Evolutionary conservation across 2,113 vertebrate species (phyloP).

Genomic region (Prinia subflava): DNA sequence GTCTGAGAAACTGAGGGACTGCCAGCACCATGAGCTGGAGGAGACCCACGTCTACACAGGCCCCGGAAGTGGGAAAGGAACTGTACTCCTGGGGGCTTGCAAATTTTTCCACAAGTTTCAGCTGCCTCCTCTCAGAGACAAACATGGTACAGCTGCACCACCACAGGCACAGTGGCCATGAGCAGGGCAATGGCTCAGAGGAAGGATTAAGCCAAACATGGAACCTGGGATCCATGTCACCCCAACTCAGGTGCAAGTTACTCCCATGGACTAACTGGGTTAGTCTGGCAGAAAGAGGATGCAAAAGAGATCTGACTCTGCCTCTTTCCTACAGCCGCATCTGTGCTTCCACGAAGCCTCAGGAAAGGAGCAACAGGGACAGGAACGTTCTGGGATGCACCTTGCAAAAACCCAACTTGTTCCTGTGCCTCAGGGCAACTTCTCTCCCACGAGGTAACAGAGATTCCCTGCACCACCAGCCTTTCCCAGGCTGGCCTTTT

Average conservation of each 20-base stretch:
- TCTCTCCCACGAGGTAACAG: fast-evolving
- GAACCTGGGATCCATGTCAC: background rate
- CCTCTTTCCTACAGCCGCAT: fast-evolving
- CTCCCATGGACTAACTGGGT: fast-evolving
- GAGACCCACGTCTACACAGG: fast-evolving
- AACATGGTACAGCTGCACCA: background rate
- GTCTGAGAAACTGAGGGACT: background rate
- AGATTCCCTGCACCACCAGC: background rate
- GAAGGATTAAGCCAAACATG: background rate
- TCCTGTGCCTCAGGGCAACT: fast-evolving
- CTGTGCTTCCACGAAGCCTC: background rate
- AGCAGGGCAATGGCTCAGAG: background rate
- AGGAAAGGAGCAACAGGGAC: background rate
- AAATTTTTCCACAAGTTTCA: background rate
- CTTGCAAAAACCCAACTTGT: background rate
- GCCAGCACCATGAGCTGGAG: background rate
- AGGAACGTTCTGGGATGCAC: background rate
- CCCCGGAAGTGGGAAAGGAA: fast-evolving
- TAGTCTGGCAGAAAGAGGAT: background rate
- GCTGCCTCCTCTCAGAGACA: background rate
- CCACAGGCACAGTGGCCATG: fast-evolving
- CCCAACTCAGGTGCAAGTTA: background rate
- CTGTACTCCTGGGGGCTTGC: background rate
- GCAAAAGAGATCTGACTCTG: background rate
- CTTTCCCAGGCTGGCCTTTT: background rate